phyloP scores from a whole-genome alignment of 2,113 vertebrate genomes.

The Brachyhypopomus occidentalis region DNA sequence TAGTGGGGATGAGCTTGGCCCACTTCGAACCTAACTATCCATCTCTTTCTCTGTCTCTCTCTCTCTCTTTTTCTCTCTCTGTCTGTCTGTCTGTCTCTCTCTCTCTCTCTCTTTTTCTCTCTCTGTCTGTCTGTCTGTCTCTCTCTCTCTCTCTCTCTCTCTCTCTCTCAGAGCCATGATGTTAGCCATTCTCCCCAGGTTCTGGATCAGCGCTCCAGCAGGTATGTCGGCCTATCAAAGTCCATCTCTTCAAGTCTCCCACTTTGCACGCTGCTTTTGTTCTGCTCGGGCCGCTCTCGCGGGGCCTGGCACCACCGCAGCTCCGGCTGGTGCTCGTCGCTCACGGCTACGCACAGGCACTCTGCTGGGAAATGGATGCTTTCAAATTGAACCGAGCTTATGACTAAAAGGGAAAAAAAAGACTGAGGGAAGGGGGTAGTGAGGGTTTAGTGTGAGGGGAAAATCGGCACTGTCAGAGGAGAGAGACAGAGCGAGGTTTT shows the following conservation, averaged over 20 bases:
- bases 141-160: conserved; percentile 59
- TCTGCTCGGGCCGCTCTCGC: conserved; percentile 72
- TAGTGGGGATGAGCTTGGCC: neutral
- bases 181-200: conserved; percentile 69
- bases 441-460: conserved; percentile 21
- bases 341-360: conserved; percentile 72
- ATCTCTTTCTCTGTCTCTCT: neutral
- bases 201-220: conserved; percentile 71
- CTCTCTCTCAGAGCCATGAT: conserved; percentile 53
- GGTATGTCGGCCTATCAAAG: conserved; percentile 77
- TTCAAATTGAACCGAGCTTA: conserved; percentile 71
- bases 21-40: neutral
- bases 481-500: conserved; percentile 4
- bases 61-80: neutral
- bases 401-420: conserved; percentile 56
- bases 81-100: neutral
- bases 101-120: conserved; percentile 55
- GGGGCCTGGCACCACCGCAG: conserved; percentile 67
- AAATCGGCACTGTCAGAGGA: conserved; percentile 28
- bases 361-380: conserved; percentile 73
- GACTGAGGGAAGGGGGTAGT: conserved; percentile 7
- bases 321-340: conserved; percentile 71
- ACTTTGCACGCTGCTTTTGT: conserved; percentile 76
- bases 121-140: conserved; percentile 6
- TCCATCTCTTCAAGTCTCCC: conserved; percentile 73